Evolutionary conservation across 2,888 invertebrate species (phyloP).

Genomic region (Dynastes hyllus): DNA sequence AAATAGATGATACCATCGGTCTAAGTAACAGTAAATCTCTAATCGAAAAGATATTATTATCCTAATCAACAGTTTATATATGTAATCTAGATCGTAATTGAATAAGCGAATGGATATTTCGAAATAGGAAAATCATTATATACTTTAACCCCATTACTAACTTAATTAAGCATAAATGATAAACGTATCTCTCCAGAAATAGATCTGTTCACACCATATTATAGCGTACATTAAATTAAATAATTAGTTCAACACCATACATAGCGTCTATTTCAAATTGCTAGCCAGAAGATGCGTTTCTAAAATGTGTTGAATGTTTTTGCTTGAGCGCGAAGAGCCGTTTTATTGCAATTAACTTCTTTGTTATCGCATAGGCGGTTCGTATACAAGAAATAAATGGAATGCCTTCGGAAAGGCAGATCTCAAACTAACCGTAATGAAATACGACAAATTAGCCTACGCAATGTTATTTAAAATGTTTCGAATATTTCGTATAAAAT

Average conservation of each 20-base stretch:
- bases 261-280: neutral
- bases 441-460: constrained; percentile 7
- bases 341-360: constrained; percentile 6
- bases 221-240: neutral
- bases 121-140: constrained; percentile 1
- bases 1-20: neutral
- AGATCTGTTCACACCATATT: too few relatives aligned
- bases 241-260: neutral
- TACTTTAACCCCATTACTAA: neutral
- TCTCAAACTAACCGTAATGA: neutral
- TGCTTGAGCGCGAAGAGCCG: constrained; percentile 2
- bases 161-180: constrained; percentile 22
- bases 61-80: neutral
- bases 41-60: neutral
- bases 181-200: neutral
- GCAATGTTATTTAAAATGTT: neutral
- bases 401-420: neutral
- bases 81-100: too few relatives aligned
- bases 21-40: neutral
- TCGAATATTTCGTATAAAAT: neutral
- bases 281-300: neutral
- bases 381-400: neutral
- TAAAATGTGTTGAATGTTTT: constrained; percentile 8
- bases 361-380: neutral
- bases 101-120: neutral